Base-by-base conservation (phyloP, 2,113 vertebrate genomes). In the Motacilla alba region DNA sequence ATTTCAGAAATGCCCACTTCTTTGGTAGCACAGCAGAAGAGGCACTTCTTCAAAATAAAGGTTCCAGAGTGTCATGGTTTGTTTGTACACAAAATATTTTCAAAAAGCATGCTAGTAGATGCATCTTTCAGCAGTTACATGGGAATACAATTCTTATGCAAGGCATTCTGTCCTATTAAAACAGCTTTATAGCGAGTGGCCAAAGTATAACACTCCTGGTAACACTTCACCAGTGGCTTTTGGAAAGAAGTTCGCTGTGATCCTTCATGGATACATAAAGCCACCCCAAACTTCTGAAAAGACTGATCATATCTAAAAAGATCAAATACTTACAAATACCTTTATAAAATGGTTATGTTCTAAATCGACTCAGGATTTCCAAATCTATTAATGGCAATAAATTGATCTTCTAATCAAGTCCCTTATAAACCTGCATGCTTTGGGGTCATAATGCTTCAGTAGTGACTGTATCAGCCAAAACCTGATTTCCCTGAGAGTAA, bases 131-230 rank as follows among this genome's bases (percentile, higher is more conserved):
- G 3, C 39, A 85, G 9, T n/a, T 21, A 72, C 6, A 23, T 7
- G 17, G 33, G 7, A 66, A 63, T 0, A 46, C 13, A 74, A 50
- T 8, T 43, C 37, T 22, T 30, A 21, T 0, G 2, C 9, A 78
- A 87, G 27, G 46, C 41, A 7, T 31, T 31, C 13, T 3, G 13
- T 33, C 21, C 15, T n/a, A 7, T 4, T 15, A 59, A 39, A 6
- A 59, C 21, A 4, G 69, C 35, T 33, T 52, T 5, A 16, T 1
- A 89, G 31, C 23, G 53, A 33, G 24, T 31, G 23, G 37, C 12
- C 1, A 0, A 75, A 37, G 10, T 33, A 0, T 3, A 58, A 63
- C 8, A 21, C 26, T 23, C 22, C 21, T 28, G 9, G 7, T 18
- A 73, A n/a, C 41, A 20, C 28, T 33, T 35, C 3, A n/a, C 27